A percentile compares a stretch with the other conserved stretches of the same genome.
Conservation (phyloP, 2,797 vertebrate genomes). For the Rhabdophis nuchalis region DNA sequence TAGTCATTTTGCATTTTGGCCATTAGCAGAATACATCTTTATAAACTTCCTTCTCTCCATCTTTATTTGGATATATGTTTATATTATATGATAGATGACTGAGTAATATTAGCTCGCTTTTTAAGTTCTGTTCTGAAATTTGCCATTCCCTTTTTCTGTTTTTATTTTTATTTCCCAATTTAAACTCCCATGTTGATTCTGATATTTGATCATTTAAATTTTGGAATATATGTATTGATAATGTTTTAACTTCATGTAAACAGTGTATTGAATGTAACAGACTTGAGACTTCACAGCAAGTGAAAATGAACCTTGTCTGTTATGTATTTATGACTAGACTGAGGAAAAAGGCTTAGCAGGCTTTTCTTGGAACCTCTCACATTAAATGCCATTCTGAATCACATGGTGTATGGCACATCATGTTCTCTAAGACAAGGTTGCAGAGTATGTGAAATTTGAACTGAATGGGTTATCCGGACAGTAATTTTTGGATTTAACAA, state of each 20-base stretch:
- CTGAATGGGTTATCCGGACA: constrained; percentile 1
- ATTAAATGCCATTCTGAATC: not conserved
- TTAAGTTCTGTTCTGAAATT: not conserved
- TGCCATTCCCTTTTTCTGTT: not conserved
- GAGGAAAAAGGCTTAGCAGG: not conserved
- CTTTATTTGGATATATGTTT: not conserved
- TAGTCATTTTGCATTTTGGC: not conserved
- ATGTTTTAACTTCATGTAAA: not conserved
- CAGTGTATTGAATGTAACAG: not conserved
- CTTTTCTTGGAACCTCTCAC: not conserved
- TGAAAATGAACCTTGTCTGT: not conserved
- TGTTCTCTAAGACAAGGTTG: not conserved
- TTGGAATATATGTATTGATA: not conserved
- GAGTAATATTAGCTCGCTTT: not conserved
- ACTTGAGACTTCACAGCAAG: not conserved
- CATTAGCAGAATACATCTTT: not conserved
- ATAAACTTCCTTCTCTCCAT: not conserved
- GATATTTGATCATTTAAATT: not conserved
- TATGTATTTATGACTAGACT: not conserved
- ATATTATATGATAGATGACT: not conserved
- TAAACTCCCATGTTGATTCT: not conserved
- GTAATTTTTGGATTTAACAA: not conserved
- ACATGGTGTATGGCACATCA: not conserved
- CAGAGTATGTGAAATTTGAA: constrained; percentile 16
- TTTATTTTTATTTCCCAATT: not conserved